Evolutionary conservation across 2,797 vertebrate species (phyloP), one percentile per base, ranked within the genome.

Genomic region (Syngnathus acus): DNA sequence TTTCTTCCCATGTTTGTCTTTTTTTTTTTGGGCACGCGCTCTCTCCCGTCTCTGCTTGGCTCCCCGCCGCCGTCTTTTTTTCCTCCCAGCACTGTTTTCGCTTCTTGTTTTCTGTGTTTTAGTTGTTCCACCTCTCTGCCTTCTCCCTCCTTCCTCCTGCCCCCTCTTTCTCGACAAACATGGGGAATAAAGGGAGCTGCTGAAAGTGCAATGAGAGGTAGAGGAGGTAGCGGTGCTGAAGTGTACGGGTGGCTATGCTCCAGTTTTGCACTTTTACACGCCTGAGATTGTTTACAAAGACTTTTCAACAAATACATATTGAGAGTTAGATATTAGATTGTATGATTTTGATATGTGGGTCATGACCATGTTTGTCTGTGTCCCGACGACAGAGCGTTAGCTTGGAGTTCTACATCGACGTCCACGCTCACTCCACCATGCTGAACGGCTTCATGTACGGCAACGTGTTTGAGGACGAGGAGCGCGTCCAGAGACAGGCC

Each of bases 401-500:
- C 86, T 82, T 99, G 92, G 95, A 98, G 88, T 98, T 99, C 89
- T 99, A 98, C 89, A 98, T 99, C 40, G 97, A 99, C 71, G 95
- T 98, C 64, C 97, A 99, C 59, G 95, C 96, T 79, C 97, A 99
- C 91, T 99, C 97, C 86, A 98, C 97, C 88, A 97, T 98, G 96
- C 95, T 96, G 92, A 99, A 98, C 69, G 95, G 97, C 82, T 99
- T 99, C 91, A 98, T 99, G 97, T 99, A 99, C 10, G 97, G 97
- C 71, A 99, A 99, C 68, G 94, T 97, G 87, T 99, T 98, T 65
- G 96, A 99, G 83, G 94, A 98, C 0, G 95, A 98, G 78, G 95
- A 94, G 76, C 91, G 94, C 5, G 97, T 95, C 84, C 95, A 95
- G 85, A 89, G 95, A 72, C 97, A 98, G 84, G 94, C 94, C 51